Conservation (phyloP, 2,113 vertebrate genomes). For the Struthio camelus region DNA sequence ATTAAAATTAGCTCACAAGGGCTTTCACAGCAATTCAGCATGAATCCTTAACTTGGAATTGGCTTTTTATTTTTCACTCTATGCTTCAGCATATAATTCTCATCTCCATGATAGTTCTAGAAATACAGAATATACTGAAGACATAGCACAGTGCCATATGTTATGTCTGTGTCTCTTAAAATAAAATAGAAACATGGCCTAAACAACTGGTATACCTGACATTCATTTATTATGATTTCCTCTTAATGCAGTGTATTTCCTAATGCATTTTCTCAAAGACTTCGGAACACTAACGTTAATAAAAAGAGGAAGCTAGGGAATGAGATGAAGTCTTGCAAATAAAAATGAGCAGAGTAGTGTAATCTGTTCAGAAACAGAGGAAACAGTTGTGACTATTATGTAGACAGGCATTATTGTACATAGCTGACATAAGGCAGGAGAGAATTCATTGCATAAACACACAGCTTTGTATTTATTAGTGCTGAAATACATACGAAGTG, state of each 20-base stretch:
- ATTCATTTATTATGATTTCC: not conserved
- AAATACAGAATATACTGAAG: not conserved
- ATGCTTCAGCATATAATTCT: not conserved
- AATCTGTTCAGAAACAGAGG: not conserved
- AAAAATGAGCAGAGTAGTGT: not conserved
- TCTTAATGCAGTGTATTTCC: not conserved
- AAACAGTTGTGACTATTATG: not conserved
- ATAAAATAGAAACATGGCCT: not conserved
- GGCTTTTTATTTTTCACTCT: not conserved
- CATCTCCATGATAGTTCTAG: not conserved
- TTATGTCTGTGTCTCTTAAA: not conserved
- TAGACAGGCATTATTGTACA: not conserved
- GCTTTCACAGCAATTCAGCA: not conserved
- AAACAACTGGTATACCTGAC: not conserved
- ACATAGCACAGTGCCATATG: not conserved
- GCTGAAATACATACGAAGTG: not conserved
- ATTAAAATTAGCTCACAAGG: not conserved
- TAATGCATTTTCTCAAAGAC: not conserved
- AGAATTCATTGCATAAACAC: conserved; percentile 40
- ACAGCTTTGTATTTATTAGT: not conserved
- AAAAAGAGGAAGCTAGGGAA: not conserved
- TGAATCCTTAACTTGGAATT: not conserved
- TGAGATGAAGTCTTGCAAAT: not conserved
- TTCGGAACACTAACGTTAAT: not conserved
- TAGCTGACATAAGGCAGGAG: conserved; percentile 42